A percentile compares a stretch with the other conserved stretches of the same genome.
phyloP scores from a whole-genome alignment of 2,113 vertebrate species.

The Podarcis cretensis region DNA sequence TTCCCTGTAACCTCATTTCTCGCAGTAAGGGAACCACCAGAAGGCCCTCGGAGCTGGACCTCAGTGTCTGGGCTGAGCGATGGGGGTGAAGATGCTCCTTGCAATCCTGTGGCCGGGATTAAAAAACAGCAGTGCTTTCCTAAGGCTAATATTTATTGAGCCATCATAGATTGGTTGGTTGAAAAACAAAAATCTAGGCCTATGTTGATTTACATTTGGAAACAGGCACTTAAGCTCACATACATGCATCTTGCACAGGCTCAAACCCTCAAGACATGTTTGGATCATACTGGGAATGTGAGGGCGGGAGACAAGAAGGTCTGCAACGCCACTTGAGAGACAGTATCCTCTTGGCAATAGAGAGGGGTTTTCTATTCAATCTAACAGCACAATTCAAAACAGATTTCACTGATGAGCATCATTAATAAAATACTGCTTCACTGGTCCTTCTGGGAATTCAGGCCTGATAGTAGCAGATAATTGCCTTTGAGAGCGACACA shows the following conservation, averaged over 20 bases:
- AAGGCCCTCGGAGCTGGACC: too few relatives aligned
- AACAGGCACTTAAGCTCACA: not conserved
- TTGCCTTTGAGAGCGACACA: constrained; percentile 53
- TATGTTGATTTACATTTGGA: constrained; percentile 8
- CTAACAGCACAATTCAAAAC: constrained; percentile 51
- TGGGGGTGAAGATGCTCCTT: too few relatives aligned
- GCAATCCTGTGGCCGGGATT: not conserved
- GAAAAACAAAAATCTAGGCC: not conserved
- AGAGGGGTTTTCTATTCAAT: constrained; percentile 57
- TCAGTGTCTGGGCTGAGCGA: too few relatives aligned
- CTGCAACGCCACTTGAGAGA: constrained; percentile 38
- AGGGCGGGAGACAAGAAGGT: not conserved
- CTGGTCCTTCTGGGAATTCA: constrained; percentile 54
- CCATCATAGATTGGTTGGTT: not conserved
- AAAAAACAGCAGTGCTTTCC: not conserved
- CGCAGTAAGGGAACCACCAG: too few relatives aligned
- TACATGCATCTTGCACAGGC: not conserved
- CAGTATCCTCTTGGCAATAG: constrained; percentile 15
- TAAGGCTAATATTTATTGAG: not conserved
- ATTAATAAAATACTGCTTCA: constrained; percentile 68
- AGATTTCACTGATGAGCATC: constrained; percentile 57
- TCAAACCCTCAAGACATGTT: not conserved
- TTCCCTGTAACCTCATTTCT: too few relatives aligned
- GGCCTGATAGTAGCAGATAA: constrained; percentile 63
- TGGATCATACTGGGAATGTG: constrained; percentile 15